Conservation (phyloP, 2,888 invertebrate genomes). For the Cyclophora punctaria region DNA sequence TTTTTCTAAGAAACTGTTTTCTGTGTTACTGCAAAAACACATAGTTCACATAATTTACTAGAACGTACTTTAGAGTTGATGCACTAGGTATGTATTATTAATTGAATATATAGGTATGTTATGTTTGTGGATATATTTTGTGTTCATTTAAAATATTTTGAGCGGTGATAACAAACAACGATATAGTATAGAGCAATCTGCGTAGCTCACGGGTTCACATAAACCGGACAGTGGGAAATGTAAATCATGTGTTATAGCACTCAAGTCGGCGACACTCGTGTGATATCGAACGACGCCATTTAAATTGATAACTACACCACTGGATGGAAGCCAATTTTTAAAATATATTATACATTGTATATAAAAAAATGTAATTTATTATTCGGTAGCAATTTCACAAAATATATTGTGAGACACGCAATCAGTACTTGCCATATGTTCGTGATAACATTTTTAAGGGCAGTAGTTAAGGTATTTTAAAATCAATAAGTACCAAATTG, state of each 20-base stretch:
- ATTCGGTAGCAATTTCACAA: constrained; percentile 5
- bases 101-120: too few species aligned
- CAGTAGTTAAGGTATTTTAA: too few species aligned
- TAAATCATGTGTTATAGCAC: constrained; percentile 54
- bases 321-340: constrained; percentile 56
- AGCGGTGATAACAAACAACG: constrained; percentile 4
- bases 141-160: neutral
- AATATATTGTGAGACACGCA: neutral
- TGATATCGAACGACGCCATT: constrained; percentile 46
- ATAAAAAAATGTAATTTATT: constrained; percentile 25
- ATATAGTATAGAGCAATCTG: constrained; percentile 11
- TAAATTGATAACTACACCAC: constrained; percentile 47
- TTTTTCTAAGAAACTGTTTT: too few species aligned
- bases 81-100: too few species aligned
- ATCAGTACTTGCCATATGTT: neutral
- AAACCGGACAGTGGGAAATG: constrained; percentile 42
- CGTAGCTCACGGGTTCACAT: constrained; percentile 18
- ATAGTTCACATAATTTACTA: too few species aligned
- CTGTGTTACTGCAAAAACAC: too few species aligned
- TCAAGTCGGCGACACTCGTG: constrained; percentile 46
- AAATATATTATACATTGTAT: constrained; percentile 32
- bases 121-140: too few species aligned
- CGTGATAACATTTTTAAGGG: neutral
- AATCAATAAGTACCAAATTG: too few species aligned
- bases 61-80: too few species aligned